Evolutionary conservation across 1,140 invertebrate species (phyloP), one percentile per base, ranked within the genome.

Genomic region (Octopus bimaculoides): DNA sequence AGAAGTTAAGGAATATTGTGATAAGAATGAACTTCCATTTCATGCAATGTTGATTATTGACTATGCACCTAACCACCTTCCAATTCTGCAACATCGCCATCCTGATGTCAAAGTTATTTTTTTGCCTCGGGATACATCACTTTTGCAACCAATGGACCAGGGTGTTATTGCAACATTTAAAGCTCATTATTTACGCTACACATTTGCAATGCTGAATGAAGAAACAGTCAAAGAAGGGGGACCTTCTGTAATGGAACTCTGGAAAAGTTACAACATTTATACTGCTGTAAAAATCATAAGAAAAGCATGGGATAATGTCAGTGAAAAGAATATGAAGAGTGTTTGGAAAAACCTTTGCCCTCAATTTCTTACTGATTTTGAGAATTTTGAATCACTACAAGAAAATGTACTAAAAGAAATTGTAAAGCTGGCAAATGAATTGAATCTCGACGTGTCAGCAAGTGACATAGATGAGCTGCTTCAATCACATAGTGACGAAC

Each of bases 81-180:
- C n/a, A 66, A 14, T n/a, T n/a, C n/a, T 14, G 61, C 12, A 66
- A 14, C 12, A 66, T 66, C n/a, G 1, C n/a, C 61, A 66, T 66
- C 61, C 10, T 14, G 3, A 66, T 66, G n/a, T 66, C 10, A 66
- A 66, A 66, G 61, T 66, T 12, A 1, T 14, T n/a, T 66, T 66
- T 14, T n/a, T n/a, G n/a, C 61, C 61, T 14, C 12, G 1, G 12
- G n/a, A 12, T 14, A 66, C 61, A 12, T 14, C 61, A 12, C 61
- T 66, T 12, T 66, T 66, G 61, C 61, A 66, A 66, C 61, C 61
- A 12, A 66, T 66, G 61, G 61, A 66, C 61, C 61, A 66, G n/a
- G 61, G 61, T 12, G 61, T 66, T 66, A 66, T 66, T 66, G 61
- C 61, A 66, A 2, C 0, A 1, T 41, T 41, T 41, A 41, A 41